These are phyloP conservation scores for Zaprionus tsacasi DNA, from an alignment of 1,140 invertebrate species.

Conservation along the genomic window DNA sequence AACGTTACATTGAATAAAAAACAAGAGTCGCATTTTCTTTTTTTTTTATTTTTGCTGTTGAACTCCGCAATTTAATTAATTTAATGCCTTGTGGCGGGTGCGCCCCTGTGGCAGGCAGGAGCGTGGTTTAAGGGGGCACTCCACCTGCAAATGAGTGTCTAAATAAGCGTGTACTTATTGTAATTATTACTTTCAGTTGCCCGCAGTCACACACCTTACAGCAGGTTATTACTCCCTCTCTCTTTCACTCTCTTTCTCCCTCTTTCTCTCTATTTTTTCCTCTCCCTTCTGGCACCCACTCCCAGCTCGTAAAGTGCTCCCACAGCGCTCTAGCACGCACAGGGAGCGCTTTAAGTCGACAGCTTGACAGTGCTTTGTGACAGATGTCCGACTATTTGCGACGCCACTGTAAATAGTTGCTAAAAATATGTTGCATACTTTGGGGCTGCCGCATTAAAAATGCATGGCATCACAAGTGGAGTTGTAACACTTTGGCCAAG, in stretches of 20 bases:
- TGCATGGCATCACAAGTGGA: neutral
- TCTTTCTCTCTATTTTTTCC: neutral
- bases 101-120: conserved; percentile 2
- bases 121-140: neutral
- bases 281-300: neutral
- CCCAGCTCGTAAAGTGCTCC: conserved; percentile 3
- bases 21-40: neutral
- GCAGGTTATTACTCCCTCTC: neutral
- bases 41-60: neutral
- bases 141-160: neutral
- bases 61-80: conserved; percentile 42
- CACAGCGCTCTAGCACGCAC: neutral
- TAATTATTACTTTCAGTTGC: conserved; percentile 20
- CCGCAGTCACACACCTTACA: neutral
- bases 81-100: conserved; percentile 30
- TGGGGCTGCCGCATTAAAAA: conserved; percentile 6
- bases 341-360: conserved; percentile 11
- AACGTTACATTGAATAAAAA: too few relatives aligned
- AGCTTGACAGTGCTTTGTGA: conserved; percentile 31
- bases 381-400: conserved; percentile 39
- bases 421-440: conserved; percentile 30
- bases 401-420: conserved; percentile 39
- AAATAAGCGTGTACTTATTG: conserved; percentile 23
- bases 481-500: neutral
- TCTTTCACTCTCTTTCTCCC: neutral